Conservation (phyloP, 1,140 invertebrate genomes). For the Metaphire vulgaris region DNA sequence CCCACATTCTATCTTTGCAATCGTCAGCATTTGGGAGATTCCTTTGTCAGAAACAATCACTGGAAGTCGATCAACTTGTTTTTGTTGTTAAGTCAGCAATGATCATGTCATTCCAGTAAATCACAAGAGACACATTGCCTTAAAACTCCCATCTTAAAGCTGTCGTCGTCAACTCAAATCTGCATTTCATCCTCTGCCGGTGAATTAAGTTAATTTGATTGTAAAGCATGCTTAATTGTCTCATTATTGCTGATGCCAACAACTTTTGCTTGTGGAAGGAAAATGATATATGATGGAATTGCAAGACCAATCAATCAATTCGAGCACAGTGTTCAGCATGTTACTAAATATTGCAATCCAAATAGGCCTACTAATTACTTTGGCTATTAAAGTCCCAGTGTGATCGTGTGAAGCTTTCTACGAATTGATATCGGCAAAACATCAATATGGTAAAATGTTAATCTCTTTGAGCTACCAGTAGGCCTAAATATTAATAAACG, state of each 20-base stretch:
- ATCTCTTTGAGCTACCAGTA: constrained; percentile 5
- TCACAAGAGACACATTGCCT: not conserved
- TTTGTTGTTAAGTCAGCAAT: not conserved
- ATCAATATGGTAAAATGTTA: not conserved
- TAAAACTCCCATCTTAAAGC: too few species aligned
- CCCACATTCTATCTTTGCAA: not conserved
- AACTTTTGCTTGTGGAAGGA: not conserved
- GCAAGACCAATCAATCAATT: not conserved
- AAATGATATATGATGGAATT: not conserved
- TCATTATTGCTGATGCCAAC: not conserved
- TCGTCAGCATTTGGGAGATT: not conserved
- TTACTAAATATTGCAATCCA: not conserved
- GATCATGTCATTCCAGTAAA: not conserved
- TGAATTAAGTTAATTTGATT: not conserved
- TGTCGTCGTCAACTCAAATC: too few species aligned
- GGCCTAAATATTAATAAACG: constrained; percentile 17
- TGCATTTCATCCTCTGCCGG: too few species aligned
- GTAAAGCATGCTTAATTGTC: not conserved
- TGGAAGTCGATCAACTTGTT: constrained; percentile 16
- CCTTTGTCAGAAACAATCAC: constrained; percentile 11
- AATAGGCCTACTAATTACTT: not conserved
- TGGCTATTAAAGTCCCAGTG: not conserved
- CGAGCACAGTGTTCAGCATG: not conserved
- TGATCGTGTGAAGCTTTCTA: too few species aligned
- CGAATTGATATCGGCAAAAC: not conserved